phyloP scores from a whole-genome alignment of 2,797 vertebrate genomes.

The Naso thynnoides region DNA sequence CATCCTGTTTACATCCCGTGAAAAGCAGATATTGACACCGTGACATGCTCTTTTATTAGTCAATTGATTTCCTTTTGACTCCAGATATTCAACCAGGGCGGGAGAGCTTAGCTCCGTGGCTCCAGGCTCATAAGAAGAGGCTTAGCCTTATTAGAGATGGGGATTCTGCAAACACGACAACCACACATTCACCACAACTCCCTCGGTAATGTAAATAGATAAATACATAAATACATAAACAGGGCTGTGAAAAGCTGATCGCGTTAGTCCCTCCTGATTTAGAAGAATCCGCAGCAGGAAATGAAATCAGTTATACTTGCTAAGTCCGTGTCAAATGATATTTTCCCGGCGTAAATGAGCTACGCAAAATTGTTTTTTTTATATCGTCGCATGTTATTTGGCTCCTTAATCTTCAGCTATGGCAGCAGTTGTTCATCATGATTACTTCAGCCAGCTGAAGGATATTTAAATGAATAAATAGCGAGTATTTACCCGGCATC shows the following conservation, averaged over 20 bases:
- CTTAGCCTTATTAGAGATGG: slow-evolving; percentile 78
- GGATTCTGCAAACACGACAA: slow-evolving; percentile 76
- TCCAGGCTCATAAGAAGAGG: slow-evolving; percentile 66
- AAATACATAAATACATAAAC: slow-evolving; percentile 84
- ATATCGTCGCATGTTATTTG: slow-evolving; percentile 67
- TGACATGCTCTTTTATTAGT: slow-evolving; percentile 65
- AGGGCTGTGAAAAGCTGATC: slow-evolving; percentile 74
- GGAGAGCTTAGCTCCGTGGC: slow-evolving; percentile 64
- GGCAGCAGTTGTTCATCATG: slow-evolving; percentile 71
- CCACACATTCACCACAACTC: slow-evolving; percentile 62
- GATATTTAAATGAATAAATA: slow-evolving; percentile 90
- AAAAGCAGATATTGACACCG: slow-evolving; percentile 59
- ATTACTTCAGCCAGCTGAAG: slow-evolving; percentile 71
- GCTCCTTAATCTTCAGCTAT: slow-evolving; percentile 70
- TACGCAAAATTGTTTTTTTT: slow-evolving; percentile 73
- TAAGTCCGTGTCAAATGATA: slow-evolving; percentile 65
- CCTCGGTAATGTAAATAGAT: slow-evolving; percentile 81
- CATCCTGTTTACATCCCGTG: slow-evolving; percentile 36
- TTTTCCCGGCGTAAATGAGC: slow-evolving; percentile 70
- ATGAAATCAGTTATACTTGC: slow-evolving; percentile 73
- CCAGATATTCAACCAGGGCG: slow-evolving; percentile 42
- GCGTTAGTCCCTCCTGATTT: slow-evolving; percentile 73
- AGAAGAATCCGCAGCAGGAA: slow-evolving; percentile 62
- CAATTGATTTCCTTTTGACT: slow-evolving; percentile 77
- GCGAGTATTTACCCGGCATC: slow-evolving; percentile 91